Evolutionary conservation across 2,888 invertebrate genomes (phyloP).

Genomic region (Tromatobia lineatoria): DNA sequence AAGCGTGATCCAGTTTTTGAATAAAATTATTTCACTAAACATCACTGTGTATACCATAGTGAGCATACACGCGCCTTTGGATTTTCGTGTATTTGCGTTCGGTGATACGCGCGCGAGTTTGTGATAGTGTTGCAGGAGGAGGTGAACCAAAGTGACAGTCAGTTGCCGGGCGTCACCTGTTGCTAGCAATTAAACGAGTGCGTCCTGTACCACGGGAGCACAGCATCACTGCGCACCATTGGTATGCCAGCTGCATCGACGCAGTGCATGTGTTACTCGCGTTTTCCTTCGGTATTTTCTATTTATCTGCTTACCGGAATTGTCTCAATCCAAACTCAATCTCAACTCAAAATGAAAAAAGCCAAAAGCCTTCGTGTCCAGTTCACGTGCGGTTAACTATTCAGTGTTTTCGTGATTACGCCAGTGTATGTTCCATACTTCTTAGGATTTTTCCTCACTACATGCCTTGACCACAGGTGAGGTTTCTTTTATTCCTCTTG

Average conservation of each 20-base stretch:
- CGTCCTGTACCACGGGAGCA: conserved; percentile 58
- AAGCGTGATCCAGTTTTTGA: conserved; percentile 24
- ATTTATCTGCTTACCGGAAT: conserved; percentile 6
- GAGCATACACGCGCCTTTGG: background rate
- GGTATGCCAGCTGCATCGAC: conserved; percentile 9
- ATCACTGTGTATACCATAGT: background rate
- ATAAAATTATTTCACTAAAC: conserved; percentile 29
- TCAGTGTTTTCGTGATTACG: background rate
- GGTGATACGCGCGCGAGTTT: conserved; percentile 7
- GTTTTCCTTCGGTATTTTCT: conserved; percentile 34
- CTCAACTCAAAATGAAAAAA: conserved; percentile 19
- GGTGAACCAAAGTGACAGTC: conserved; percentile 61
- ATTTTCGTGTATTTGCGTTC: conserved; percentile 30
- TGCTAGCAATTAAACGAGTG: conserved; percentile 79
- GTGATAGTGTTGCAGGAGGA: conserved; percentile 17
- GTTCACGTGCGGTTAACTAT: background rate
- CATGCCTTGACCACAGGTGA: conserved; percentile 29
- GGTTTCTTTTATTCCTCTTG: background rate
- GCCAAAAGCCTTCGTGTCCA: conserved; percentile 3
- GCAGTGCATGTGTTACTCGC: conserved; percentile 28
- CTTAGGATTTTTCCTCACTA: conserved; percentile 11
- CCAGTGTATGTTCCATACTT: background rate
- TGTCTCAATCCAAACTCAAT: conserved; percentile 16
- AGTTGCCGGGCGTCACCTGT: conserved; percentile 77
- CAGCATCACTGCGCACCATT: conserved; percentile 42